Percentiles rank a stretch among this genome's conserved stretches.
phyloP scores from a whole-genome alignment of 2,888 invertebrate genomes.

The Cantharis rufa region DNA sequence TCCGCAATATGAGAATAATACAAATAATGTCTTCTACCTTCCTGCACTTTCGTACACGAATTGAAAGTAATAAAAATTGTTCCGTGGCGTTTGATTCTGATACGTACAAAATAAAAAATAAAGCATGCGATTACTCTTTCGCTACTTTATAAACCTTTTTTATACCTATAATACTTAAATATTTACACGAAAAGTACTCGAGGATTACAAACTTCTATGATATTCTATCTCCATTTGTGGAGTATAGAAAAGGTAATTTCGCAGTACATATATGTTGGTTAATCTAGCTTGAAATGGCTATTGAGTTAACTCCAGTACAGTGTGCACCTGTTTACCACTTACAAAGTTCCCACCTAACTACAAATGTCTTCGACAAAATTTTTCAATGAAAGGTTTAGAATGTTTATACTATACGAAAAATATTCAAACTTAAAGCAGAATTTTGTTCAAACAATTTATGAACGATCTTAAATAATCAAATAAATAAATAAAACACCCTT shows the following conservation, averaged over 20 bases:
- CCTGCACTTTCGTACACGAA: not conserved
- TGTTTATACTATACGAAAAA: not conserved
- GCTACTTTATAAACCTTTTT: not conserved
- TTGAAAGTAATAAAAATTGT: not conserved
- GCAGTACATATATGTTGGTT: constrained; percentile 44
- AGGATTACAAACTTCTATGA: not conserved
- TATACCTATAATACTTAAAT: not conserved
- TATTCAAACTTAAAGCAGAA: too few relatives aligned
- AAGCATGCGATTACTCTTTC: not conserved
- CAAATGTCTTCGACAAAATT: constrained; percentile 17
- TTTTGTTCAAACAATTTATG: too few relatives aligned
- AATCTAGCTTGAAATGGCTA: constrained; percentile 48
- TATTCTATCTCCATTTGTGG: constrained; percentile 16
- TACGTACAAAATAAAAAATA: not conserved
- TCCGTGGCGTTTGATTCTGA: not conserved
- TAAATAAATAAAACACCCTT: too few relatives aligned
- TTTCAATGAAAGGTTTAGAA: not conserved
- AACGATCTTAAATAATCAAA: too few relatives aligned
- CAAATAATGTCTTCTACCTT: not conserved
- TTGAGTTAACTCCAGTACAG: constrained; percentile 46
- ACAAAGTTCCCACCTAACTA: constrained; percentile 42
- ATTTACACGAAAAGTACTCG: not conserved
- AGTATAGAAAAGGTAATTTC: constrained; percentile 37
- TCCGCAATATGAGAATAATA: not conserved
- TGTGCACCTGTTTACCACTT: constrained; percentile 49